Conservation (phyloP, 2,888 invertebrate species). For the Dendrolimus houi region DNA sequence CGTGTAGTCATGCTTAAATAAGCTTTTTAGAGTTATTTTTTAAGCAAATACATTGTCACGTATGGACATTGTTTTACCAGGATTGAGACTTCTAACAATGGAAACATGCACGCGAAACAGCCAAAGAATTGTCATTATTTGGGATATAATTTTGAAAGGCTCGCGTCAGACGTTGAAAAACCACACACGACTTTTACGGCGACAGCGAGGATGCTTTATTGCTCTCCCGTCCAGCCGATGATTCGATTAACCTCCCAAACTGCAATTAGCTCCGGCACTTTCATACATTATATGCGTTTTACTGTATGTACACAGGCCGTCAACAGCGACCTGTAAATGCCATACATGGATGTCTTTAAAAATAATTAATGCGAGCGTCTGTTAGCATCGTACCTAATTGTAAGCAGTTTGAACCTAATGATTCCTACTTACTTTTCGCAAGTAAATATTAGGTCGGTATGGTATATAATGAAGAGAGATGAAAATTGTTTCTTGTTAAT, state of each 20-base stretch:
- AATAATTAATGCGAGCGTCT: neutral
- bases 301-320: conserved; percentile 4
- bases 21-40: too few relatives aligned
- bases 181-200: conserved; percentile 66
- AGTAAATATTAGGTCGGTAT: too few relatives aligned
- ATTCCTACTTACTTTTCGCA: too few relatives aligned
- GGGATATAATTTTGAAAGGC: conserved; percentile 50
- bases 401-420: too few relatives aligned
- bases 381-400: too few relatives aligned
- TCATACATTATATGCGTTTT: conserved; percentile 20
- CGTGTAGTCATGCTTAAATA: too few relatives aligned
- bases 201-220: conserved; percentile 58
- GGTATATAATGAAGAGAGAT: too few relatives aligned
- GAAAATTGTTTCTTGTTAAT: too few relatives aligned
- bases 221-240: conserved; percentile 41
- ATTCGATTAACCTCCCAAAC: conserved; percentile 51
- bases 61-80: neutral
- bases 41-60: too few relatives aligned
- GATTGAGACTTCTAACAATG: conserved; percentile 8
- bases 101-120: conserved; percentile 22
- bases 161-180: conserved; percentile 58
- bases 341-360: neutral
- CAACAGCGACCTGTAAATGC: neutral
- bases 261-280: conserved; percentile 40
- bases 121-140: conserved; percentile 53